phyloP scores from a whole-genome alignment of 2,888 invertebrate genomes.

The Sympetrum striolatum region DNA sequence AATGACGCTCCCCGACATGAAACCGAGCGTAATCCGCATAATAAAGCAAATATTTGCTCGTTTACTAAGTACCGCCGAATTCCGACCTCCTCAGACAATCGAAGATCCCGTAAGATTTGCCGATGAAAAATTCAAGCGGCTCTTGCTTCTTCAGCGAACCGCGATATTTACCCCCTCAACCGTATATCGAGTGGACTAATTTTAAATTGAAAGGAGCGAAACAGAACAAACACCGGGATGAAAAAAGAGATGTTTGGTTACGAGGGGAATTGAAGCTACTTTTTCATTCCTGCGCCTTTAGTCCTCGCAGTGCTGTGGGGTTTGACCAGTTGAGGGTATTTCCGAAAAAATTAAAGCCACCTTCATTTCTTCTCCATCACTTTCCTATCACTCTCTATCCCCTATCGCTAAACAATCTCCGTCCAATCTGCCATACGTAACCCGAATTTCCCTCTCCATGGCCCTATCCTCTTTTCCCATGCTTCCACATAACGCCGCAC shows the following conservation, averaged over 20 bases:
- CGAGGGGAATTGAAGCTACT: neutral
- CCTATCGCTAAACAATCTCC: neutral
- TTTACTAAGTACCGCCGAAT: neutral
- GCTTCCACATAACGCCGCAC: neutral
- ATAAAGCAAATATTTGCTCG: slow-evolving; percentile 3
- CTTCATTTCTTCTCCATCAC: neutral
- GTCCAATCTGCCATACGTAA: neutral
- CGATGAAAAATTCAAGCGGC: slow-evolving; percentile 4
- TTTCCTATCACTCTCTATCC: neutral
- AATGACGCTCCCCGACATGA: neutral
- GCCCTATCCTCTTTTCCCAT: neutral
- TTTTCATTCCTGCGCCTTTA: neutral
- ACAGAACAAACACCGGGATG: slow-evolving; percentile 21
- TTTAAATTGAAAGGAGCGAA: slow-evolving; percentile 39
- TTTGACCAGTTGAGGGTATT: neutral
- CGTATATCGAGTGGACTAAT: slow-evolving; percentile 17
- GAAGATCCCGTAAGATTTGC: slow-evolving; percentile 6
- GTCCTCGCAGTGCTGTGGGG: neutral
- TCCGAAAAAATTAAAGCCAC: neutral
- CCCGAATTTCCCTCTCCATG: neutral
- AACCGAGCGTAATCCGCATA: neutral
- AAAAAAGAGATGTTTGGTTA: slow-evolving; percentile 1
- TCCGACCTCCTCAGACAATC: neutral
- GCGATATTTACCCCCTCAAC: neutral
- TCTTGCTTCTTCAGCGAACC: neutral